Conservation (phyloP, 2,113 vertebrate genomes). For the Platysteira castanea region DNA sequence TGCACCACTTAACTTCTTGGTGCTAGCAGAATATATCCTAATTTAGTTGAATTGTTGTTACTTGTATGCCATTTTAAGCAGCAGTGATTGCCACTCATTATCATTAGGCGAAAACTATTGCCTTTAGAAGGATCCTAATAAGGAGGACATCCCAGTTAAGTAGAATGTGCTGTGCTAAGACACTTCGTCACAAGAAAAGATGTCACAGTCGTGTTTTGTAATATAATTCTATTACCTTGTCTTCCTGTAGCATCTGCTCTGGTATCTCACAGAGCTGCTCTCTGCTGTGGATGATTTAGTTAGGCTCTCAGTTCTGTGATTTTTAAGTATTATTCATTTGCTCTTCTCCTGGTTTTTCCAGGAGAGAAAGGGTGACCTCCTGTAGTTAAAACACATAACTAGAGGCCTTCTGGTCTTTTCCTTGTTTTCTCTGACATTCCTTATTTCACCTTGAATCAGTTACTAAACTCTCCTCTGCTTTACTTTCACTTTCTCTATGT, state of each 20-base stretch:
- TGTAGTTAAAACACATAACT: neutral
- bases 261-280: neutral
- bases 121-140: constrained; percentile 15
- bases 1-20: constrained; percentile 42
- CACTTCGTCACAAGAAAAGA: neutral
- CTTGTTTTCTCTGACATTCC: neutral
- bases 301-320: neutral
- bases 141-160: constrained; percentile 8
- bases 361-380: constrained; percentile 20
- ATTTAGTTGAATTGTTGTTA: constrained; percentile 56
- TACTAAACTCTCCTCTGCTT: neutral
- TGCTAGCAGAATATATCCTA: constrained; percentile 20
- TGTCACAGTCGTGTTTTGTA: neutral
- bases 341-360: neutral
- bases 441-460: neutral
- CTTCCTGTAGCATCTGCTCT: neutral
- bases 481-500: neutral
- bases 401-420: neutral
- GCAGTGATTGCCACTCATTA: constrained; percentile 39
- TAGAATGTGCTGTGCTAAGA: constrained; percentile 4
- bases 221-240: neutral
- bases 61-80: constrained; percentile 43
- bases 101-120: constrained; percentile 19
- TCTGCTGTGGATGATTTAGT: neutral
- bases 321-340: neutral